Conservation (phyloP, 2,113 vertebrate genomes). For the Fregata magnificens region DNA sequence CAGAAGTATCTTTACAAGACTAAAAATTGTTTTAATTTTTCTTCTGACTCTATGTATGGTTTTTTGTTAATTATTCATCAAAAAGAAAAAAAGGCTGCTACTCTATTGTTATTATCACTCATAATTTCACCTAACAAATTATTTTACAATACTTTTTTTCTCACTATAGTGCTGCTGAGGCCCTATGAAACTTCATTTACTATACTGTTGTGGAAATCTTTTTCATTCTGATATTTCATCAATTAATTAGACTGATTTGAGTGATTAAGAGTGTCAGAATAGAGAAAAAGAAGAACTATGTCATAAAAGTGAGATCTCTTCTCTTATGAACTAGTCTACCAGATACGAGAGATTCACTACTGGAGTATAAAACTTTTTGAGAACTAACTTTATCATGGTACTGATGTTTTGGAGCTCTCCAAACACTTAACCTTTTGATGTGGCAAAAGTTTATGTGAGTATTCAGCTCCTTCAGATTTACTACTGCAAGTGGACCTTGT, state of each 20-base stretch:
- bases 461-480: not conserved
- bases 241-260: not conserved
- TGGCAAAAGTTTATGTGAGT: not conserved
- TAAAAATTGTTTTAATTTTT: not conserved
- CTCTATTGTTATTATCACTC: not conserved
- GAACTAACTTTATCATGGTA: not conserved
- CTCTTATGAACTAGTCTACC: not conserved
- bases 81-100: not conserved
- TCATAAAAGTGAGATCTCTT: not conserved
- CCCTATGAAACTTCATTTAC: not conserved
- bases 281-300: not conserved
- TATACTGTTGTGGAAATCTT: not conserved
- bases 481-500: not conserved
- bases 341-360: not conserved
- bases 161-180: not conserved
- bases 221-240: not conserved
- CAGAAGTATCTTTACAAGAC: not conserved
- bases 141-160: not conserved
- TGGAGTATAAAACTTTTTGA: not conserved
- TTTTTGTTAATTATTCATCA: constrained; percentile 2
- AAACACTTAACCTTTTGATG: not conserved
- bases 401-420: not conserved
- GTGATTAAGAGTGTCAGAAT: not conserved
- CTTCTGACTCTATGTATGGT: not conserved
- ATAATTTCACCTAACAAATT: not conserved